Base-by-base conservation (phyloP, 2,113 vertebrate genomes). In the Tor tambroides region DNA sequence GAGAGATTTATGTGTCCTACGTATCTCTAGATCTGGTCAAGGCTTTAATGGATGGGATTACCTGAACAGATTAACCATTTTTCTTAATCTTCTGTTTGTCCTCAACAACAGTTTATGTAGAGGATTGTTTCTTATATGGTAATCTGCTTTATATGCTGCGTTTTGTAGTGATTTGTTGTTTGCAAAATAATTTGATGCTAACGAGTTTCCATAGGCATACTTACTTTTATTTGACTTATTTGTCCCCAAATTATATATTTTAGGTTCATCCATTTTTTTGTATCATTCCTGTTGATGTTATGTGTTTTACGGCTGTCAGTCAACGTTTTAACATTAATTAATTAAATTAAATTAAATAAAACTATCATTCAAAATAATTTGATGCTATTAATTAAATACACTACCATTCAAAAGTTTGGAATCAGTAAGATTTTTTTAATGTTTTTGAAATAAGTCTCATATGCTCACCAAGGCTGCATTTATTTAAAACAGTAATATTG, bases 11-110 rank as follows among this genome's bases (percentile, higher is more conserved):
- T 78, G 28, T 35, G 28, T 65, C 28, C 84, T 49, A 21, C 19
- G 17, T 7, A 69, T 85, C 71, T 77, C n/a, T n/a, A n/a, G n/a
- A n/a, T n/a, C n/a, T n/a, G 83, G 43, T 72, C 15, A 21, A 46
- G 63, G 69, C 28, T 82, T 30, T 56, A 54, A 72, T 30, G n/a
- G 26, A 80, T 2, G 4, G 30, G 88, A 86, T 84, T 65, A 84
- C 75, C 75, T 86, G 54, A 32, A 56, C 41, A 67, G 75, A 86
- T 86, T 65, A 83, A 65, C 41, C 4, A 67, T 43, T 0, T 15
- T 11, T 46, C 69, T 23, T 76, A 85, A 83, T 86, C 63, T 71
- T 32, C 23, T 14, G 5, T 30, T n/a, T 72, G 65, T 86, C 38
- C 59, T 81, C 35, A n/a, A 21, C 38, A 12, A 10, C 35, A 65